Base-by-base conservation (phyloP, 2,797 vertebrate genomes). In the Anisognathus igniventris region DNA sequence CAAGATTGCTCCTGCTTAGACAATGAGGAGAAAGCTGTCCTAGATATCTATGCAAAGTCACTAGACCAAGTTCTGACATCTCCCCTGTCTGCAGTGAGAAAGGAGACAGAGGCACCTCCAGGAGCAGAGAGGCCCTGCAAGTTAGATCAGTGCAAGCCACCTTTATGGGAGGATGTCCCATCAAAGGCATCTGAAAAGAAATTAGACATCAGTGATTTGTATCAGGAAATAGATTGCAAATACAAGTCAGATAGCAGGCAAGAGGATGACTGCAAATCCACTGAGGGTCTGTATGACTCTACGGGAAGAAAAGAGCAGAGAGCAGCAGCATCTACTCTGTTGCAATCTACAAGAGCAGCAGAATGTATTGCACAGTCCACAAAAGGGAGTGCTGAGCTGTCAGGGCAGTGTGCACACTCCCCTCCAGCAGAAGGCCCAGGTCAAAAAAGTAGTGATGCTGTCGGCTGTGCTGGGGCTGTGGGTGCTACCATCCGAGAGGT, bases 401-500 rank as follows among this genome's bases (percentile, higher is more conserved):
- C 96, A 77, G 77, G n/a, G 39, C 92, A 95, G 94, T 31, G 21
- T n/a, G 81, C 93, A 35, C 80, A n/a, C 62, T 66, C 95, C 82
- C 48, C 96, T 86, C 2, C 66, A 95, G 97, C 92, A 50, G 95
- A 91, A 68, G 92, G 95, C 19, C 67, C 70, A 18, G 44, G 16
- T 51, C 77, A 96, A 62, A 95, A 94, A 88, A 94, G 95, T 57
- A 96, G 96, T 73, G 95, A 96, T 53, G 75, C 95, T 12, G 85
- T 96, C 10, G 83, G 94, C 56, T 81, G 82, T 88, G 97, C 98
- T 5, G 98, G 93, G 72, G 97, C 97, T 79, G 96, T 97, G n/a
- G 72, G 96, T 78, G 98, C 98, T 78, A 96, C 98, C 45, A 95
- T 96, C 68, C 96, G 2, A 62, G 97, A 96, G 14, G 95, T 97